Percentiles rank a stretch among this genome's conserved stretches.
Evolutionary conservation across 2,888 invertebrate genomes (phyloP).

Genomic region (Stomorhina lunata): DNA sequence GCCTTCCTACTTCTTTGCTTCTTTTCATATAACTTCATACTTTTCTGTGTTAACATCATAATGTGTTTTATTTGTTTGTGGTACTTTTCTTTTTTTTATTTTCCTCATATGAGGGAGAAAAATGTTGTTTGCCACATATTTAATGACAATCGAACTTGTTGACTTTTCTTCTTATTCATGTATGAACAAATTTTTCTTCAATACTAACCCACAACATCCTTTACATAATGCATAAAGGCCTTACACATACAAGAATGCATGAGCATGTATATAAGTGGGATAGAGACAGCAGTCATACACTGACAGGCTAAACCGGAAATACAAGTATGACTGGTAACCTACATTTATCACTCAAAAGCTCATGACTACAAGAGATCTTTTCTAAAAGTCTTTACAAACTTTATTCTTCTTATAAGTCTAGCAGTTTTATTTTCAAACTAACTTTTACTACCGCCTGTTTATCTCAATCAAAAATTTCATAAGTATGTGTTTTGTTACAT

Average conservation of each 20-base stretch:
- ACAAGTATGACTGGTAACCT: constrained; percentile 1
- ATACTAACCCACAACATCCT: neutral
- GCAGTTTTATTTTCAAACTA: too few species aligned
- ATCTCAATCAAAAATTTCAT: too few species aligned
- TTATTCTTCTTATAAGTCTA: too few species aligned
- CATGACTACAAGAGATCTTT: neutral
- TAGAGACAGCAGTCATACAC: neutral
- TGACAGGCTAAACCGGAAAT: neutral
- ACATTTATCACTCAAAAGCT: constrained; percentile 14
- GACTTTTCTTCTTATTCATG: constrained; percentile 49
- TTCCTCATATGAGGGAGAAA: neutral
- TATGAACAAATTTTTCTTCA: neutral
- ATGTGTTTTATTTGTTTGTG: constrained; percentile 15
- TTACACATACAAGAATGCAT: too few species aligned
- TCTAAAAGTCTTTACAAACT: neutral
- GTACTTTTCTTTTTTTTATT: neutral
- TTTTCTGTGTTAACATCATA: neutral
- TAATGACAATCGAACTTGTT: constrained; percentile 61
- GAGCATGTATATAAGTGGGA: neutral
- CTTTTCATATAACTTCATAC: neutral
- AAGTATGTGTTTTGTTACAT: constrained; percentile 16
- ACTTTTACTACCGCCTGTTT: too few species aligned
- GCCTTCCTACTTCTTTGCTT: neutral
- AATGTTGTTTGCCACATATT: constrained; percentile 33
- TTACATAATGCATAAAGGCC: neutral